Percentiles rank a stretch among this genome's conserved stretches.
Conservation (phyloP, 2,113 vertebrate genomes). For the Oryzias woworae region DNA sequence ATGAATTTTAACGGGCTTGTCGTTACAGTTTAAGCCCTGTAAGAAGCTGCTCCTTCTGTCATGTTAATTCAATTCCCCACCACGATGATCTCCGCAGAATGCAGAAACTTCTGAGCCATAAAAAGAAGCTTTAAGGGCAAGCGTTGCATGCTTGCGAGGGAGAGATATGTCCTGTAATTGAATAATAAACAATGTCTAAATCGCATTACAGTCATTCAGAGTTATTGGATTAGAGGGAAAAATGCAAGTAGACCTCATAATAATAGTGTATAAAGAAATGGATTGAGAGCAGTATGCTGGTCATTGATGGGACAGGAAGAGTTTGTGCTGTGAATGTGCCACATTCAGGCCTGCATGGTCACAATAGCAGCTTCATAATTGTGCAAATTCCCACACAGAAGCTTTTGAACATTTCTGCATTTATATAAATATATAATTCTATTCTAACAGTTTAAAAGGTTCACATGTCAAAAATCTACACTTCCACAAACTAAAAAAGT, state of each 20-base stretch:
- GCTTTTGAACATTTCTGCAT: constrained; percentile 21
- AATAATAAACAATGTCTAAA: constrained; percentile 78
- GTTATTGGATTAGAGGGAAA: constrained; percentile 70
- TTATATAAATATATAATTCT: neutral
- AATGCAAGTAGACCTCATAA: constrained; percentile 70
- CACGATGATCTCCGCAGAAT: constrained; percentile 61
- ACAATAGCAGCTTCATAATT: constrained; percentile 37
- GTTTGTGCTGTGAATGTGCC: constrained; percentile 49
- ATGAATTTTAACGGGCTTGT: constrained; percentile 79
- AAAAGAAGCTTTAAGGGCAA: constrained; percentile 62
- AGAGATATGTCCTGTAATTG: constrained; percentile 67
- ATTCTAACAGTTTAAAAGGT: too few species aligned
- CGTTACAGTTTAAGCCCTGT: constrained; percentile 70
- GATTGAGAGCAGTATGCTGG: constrained; percentile 72
- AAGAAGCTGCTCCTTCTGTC: constrained; percentile 66
- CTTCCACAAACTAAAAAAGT: neutral
- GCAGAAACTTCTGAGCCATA: constrained; percentile 65
- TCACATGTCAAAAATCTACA: neutral
- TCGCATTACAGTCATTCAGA: constrained; percentile 69
- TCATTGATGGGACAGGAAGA: constrained; percentile 62
- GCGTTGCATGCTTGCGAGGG: constrained; percentile 57
- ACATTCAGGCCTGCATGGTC: constrained; percentile 24
- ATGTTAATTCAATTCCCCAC: constrained; percentile 74
- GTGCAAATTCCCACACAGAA: constrained; percentile 26
- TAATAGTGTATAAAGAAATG: constrained; percentile 75